A percentile compares a stretch with the other conserved stretches of the same genome.
phyloP scores from a whole-genome alignment of 2,113 vertebrate genomes.

The Panthera tigris region DNA sequence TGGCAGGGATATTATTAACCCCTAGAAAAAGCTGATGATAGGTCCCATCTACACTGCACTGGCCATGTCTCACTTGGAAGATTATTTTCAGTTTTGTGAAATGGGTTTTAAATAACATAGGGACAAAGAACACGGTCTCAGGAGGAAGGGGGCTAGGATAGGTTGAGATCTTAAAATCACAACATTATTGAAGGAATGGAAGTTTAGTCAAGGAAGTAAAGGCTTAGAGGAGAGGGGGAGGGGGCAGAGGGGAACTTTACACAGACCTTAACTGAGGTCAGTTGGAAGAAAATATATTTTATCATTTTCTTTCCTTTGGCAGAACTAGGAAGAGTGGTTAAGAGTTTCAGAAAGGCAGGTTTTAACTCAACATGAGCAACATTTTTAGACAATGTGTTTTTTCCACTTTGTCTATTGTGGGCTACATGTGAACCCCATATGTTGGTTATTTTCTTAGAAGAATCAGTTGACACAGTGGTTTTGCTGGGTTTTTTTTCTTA shows the following conservation, averaged over 20 bases:
- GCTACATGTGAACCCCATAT: not conserved
- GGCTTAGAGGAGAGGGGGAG: not conserved
- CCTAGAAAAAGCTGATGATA: not conserved
- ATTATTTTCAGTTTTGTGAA: not conserved
- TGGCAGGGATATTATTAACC: not conserved
- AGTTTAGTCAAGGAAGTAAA: not conserved
- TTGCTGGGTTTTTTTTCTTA: not conserved
- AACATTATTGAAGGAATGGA: not conserved
- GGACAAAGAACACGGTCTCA: not conserved
- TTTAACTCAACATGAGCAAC: constrained; percentile 1
- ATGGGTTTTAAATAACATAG: not conserved
- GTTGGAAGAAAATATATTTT: not conserved
- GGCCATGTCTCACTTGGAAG: not conserved
- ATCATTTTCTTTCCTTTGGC: not conserved
- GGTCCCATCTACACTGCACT: not conserved
- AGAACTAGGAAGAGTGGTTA: not conserved
- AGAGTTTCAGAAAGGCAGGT: not conserved
- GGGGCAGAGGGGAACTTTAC: not conserved
- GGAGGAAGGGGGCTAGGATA: not conserved
- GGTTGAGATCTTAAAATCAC: not conserved
- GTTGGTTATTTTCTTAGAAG: constrained; percentile 11
- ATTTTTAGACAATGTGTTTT: not conserved
- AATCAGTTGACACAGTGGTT: constrained; percentile 3
- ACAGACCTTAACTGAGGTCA: not conserved
- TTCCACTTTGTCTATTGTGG: not conserved